Base-by-base conservation (phyloP, 2,797 vertebrate species). In the Semotilus atromaculatus region DNA sequence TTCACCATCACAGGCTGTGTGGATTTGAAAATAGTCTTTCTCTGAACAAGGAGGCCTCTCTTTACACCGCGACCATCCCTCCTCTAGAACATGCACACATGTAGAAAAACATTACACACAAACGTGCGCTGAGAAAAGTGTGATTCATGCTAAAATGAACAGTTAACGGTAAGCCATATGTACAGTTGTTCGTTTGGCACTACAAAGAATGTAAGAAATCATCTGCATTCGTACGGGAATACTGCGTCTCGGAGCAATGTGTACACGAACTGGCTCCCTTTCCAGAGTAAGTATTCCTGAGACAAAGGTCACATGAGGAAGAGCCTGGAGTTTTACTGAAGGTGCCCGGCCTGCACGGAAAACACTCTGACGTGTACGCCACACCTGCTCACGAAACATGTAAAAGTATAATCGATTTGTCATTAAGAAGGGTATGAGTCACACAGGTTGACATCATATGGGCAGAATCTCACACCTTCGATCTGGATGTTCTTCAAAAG, bases 21-120 rank as follows among this genome's bases (percentile, higher is more conserved):
- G 98, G 89, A 98, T 97, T 93, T 99, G 97, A 91, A 98, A 98
- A 88, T 97, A 98, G 93, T 99, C 98, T 91, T 97, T 99, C 48
- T 83, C 94, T 81, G 96, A 96, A 86, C 98, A 99, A 0, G 96
- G 94, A n/a, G 96, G 97, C 85, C 96, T 96, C 34, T 93, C 92
- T 84, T 89, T 92, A 88, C 98, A 99, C 0, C 80, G 88, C 2
- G 92, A 93, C n/a, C 98, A 97, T 86, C 97, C 98, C 91, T 97
- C 97, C n/a, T 96, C 98, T 99, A 86, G 87, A 92, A 84, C 40
- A 75, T 5, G 43, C 45, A 85, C 66, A 79, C 18, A 38, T 14
- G 26, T 66, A 74, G 67, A 34, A n/a, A 51, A 80, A 34, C 16
- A 34, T 75, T 31, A 72, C 26, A 81, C 36, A 55, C 8, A 55